Evolutionary conservation across 2,113 vertebrate genomes (phyloP).

Genomic region (Nymphicus hollandicus): DNA sequence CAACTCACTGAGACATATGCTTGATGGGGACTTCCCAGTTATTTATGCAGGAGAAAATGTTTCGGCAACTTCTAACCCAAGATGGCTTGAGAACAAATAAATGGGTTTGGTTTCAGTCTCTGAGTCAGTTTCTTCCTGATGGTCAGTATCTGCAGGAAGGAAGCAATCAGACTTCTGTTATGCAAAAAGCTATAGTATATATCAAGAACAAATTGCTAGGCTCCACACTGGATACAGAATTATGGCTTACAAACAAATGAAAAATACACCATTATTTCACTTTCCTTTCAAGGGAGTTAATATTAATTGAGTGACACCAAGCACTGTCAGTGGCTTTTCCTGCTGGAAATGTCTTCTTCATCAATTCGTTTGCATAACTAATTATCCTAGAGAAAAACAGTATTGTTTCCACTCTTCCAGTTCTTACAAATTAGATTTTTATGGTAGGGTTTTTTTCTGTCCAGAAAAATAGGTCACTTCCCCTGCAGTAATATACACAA

Average conservation of each 20-base stretch:
- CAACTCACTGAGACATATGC: not conserved
- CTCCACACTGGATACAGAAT: not conserved
- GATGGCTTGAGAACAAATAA: not conserved
- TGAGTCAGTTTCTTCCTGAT: not conserved
- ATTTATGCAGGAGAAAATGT: not conserved
- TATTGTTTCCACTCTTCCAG: not conserved
- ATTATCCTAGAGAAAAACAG: not conserved
- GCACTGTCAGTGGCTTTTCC: not conserved
- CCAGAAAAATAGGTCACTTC: conserved; percentile 27
- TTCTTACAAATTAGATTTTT: conserved; percentile 17
- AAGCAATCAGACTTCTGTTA: not conserved
- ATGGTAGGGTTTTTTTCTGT: not conserved
- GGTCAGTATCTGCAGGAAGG: not conserved
- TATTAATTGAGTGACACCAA: not conserved
- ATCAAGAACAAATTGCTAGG: not conserved
- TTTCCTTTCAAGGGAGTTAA: not conserved
- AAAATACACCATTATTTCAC: not conserved
- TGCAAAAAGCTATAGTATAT: not conserved
- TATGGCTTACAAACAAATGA: not conserved
- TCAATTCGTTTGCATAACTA: conserved; percentile 5
- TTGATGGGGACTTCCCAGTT: not conserved
- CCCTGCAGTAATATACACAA: not conserved
- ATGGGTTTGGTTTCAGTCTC: not conserved
- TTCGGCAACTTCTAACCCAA: not conserved
- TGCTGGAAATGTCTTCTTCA: not conserved